Evolutionary conservation across 2,797 vertebrate genomes (phyloP), one percentile per base, ranked within the genome.

Genomic region (Pangasius krempfi): DNA sequence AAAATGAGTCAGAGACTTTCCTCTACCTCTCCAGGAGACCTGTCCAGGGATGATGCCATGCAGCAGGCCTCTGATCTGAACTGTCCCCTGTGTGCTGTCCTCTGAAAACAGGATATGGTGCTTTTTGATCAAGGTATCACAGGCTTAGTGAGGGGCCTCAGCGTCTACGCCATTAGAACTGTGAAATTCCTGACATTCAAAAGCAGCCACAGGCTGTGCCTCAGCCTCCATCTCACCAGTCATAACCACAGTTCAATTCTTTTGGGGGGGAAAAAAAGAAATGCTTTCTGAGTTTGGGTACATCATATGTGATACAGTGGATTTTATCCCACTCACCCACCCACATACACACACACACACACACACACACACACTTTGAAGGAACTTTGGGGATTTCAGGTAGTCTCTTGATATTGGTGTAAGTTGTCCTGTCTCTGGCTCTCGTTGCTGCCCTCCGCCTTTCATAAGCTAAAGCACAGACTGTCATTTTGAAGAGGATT

Each of bases 171-270:
- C 88, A 89, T 85, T 86, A 90, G 90, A 80, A 86, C 91, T 81
- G 87, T 92, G 87, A 92, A 93, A 92, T 93, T 94, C 93, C 90
- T 89, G 85, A 89, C 90, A 92, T 92, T 93, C 89, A 89, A 85
- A 90, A 91, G 88, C 90, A 91, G 90, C 93, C 92, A 91, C 92
- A 87, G 86, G 84, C 70, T 60, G 81, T 56, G 78, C 12, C 22
- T 73, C 73, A 50, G 72, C 80, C 56, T 56, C 68, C 68, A 47
- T 82, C 78, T 81, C 62, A 88, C 79, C 70, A 84, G 83, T 88
- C 64, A 87, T 88, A 86, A 91, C 79, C 62, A 75, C 72, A 62
- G 68, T 87, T 84, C 30, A 44, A 81, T 87, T 88, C 3, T 85
- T 90, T 87, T 72, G 22, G 86, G 84, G 88, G 84, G 10, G 22